Evolutionary conservation across 64 coral and sea anemone genomes (phyloP).

Genomic region (Trachythela sp.): DNA sequence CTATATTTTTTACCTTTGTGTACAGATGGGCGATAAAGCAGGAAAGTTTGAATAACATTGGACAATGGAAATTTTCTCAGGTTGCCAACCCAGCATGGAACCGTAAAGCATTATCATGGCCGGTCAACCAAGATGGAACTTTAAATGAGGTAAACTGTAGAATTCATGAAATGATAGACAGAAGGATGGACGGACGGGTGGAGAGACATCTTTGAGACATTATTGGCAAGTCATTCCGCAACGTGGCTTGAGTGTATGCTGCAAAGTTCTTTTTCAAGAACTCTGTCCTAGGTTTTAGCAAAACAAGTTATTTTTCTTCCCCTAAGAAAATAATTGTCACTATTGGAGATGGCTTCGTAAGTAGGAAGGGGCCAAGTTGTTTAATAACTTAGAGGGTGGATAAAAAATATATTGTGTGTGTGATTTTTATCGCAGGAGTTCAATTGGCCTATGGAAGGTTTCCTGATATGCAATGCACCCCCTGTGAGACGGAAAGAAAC

Average conservation of each 20-base stretch:
- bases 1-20: neutral
- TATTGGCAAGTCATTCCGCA: no score
- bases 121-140: slow-evolving; percentile 82
- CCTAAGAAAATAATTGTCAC: neutral
- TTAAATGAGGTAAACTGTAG: slow-evolving; percentile 65
- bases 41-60: slow-evolving; percentile 77
- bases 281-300: no score
- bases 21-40: slow-evolving; percentile 91
- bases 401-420: no score
- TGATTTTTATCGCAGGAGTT: slow-evolving; percentile 56
- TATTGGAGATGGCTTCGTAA: no score
- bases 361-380: no score
- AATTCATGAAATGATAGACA: neutral
- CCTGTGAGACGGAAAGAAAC: slow-evolving; percentile 56
- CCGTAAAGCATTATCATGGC: slow-evolving; percentile 88
- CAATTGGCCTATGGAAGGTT: slow-evolving; percentile 90
- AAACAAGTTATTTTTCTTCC: no score
- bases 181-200: neutral
- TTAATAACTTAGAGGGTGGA: no score
- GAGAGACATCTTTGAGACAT: neutral
- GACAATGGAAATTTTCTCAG: slow-evolving; percentile 89
- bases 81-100: slow-evolving; percentile 92
- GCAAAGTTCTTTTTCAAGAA: no score
- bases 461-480: slow-evolving; percentile 74
- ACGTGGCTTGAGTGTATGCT: no score